phyloP scores from a whole-genome alignment of 2,888 invertebrate species.

The Drosophila multiciliata region DNA sequence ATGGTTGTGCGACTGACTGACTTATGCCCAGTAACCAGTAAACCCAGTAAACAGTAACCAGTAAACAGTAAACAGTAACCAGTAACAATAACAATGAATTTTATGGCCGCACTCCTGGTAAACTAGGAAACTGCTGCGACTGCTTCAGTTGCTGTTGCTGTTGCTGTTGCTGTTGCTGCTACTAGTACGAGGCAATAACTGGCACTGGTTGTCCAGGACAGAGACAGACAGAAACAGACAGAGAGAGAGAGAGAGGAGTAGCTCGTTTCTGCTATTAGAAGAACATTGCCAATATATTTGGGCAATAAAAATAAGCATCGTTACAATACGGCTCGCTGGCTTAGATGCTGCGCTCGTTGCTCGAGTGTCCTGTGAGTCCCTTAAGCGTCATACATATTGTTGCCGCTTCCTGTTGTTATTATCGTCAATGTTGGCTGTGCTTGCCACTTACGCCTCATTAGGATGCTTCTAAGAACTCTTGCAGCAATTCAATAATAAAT shows the following conservation, averaged over 20 bases:
- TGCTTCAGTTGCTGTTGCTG: constrained; percentile 29
- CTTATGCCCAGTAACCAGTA: constrained; percentile 74
- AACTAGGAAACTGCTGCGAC: constrained; percentile 37
- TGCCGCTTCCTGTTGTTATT: constrained; percentile 14
- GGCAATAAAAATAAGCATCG: constrained; percentile 79
- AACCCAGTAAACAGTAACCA: constrained; percentile 39
- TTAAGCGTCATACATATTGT: constrained; percentile 44
- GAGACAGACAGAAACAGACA: not conserved
- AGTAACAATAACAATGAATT: constrained; percentile 77
- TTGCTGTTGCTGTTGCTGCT: constrained; percentile 28
- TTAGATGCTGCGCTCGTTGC: constrained; percentile 23
- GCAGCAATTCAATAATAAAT: constrained; percentile 68
- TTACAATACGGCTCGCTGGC: constrained; percentile 63
- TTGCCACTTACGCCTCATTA: constrained; percentile 81
- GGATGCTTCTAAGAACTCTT: constrained; percentile 78
- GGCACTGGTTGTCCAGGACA: constrained; percentile 13
- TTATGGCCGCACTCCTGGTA: constrained; percentile 59
- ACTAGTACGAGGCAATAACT: constrained; percentile 38
- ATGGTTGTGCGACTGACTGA: constrained; percentile 69
- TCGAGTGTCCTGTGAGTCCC: constrained; percentile 51
- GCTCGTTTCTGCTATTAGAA: constrained; percentile 79
- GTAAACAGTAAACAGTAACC: not conserved
- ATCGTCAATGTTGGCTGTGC: constrained; percentile 46
- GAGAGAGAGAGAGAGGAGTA: constrained; percentile 2
- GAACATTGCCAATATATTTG: constrained; percentile 79